These are phyloP conservation scores for Clarias macrocephalus DNA, from an alignment of 2,113 vertebrate genomes.

Conservation along the genomic window DNA sequence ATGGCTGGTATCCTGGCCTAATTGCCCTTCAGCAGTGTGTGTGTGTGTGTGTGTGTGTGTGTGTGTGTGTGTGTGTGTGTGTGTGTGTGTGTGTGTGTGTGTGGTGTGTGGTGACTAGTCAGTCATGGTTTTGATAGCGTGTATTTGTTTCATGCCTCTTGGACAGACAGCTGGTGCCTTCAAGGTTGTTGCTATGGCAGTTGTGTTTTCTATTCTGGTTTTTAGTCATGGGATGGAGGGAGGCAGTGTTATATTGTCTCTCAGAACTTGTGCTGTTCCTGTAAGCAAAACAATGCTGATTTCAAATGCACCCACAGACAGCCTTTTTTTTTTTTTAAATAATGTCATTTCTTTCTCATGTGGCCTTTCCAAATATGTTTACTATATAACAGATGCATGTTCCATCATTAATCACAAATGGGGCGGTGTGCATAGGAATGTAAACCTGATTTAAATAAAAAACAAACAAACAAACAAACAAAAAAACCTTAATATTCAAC, in stretches of 20 bases:
- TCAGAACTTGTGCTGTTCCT: not conserved
- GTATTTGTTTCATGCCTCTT: not conserved
- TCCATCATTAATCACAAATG: not conserved
- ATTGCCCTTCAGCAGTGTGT: not conserved
- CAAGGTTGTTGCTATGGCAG: not conserved
- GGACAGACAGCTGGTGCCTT: not conserved
- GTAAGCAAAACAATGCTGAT: not conserved
- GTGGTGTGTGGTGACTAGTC: not conserved
- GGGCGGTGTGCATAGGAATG: not conserved
- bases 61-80: not conserved
- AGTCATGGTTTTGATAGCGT: not conserved
- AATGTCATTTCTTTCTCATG: not conserved
- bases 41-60: too few relatives aligned
- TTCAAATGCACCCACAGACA: not conserved
- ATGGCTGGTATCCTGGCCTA: not conserved
- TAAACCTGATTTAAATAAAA: too few relatives aligned
- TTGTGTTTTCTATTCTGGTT: not conserved
- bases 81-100: not conserved
- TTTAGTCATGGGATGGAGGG: not conserved
- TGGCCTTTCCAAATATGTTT: not conserved
- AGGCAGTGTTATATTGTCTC: not conserved
- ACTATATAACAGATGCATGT: not conserved
- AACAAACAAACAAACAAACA: too few relatives aligned
- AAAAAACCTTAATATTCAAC: too few relatives aligned
- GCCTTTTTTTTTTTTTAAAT: not conserved